Evolutionary conservation across 2,797 vertebrate genomes (phyloP), one percentile per base, ranked within the genome.

Genomic region (Echiichthys vipera): DNA sequence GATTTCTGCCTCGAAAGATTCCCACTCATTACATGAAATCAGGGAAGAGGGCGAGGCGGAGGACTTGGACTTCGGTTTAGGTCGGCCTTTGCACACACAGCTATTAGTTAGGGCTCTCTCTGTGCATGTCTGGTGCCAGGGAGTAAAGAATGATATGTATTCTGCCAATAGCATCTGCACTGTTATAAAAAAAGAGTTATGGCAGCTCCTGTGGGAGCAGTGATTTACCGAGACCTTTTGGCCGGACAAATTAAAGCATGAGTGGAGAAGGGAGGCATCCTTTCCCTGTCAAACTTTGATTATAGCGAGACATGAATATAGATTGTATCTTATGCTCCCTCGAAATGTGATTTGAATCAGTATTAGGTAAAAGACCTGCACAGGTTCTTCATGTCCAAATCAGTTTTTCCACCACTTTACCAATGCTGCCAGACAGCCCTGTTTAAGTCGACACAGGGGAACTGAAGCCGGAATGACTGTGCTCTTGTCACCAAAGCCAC

Each of bases 161-260:
- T 64, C 77, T 79, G 74, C 65, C 51, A 80, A 58, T 5, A 66
- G 54, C 67, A 57, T 54, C 54, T 74, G 37, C 11, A 9, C 64
- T 46, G 46, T 72, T 81, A 40, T 45, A 11, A 51, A 62, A 51
- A 62, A 27, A 51, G 72, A 84, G 65, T 80, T 71, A 84, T 61
- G 25, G 68, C 59, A 32, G 43, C 7, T 45, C 69, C 32, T 30
- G 50, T 39, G 42, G n/a, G 42, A 27, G 39, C 30, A 25, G 25
- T 73, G 79, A 88, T 84, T 85, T 77, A 82, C 45, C 2, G 20
- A 76, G 75, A 68, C 65, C 46, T 67, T 83, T 58, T 29, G 39
- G 59, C 53, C 27, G 20, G 65, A 84, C 57, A 74, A 77, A 88
- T 89, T 77, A 77, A 54, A 59, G 57, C 66, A 49, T 14, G 13